phyloP scores from a whole-genome alignment of 2,888 invertebrate genomes.

The Eupithecia vulgata region DNA sequence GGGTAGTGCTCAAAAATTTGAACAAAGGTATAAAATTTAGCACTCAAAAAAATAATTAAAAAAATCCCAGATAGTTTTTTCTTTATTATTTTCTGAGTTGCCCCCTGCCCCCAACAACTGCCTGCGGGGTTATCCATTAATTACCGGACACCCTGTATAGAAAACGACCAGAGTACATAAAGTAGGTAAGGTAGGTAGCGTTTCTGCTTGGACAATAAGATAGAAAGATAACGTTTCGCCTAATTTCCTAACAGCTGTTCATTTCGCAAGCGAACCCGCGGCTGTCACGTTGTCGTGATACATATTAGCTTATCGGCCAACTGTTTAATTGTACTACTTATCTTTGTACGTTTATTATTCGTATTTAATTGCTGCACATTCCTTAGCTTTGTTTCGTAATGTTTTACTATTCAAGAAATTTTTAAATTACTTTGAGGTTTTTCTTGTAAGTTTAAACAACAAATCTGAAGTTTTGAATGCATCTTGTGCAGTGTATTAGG shows the following conservation, averaged over 20 bases:
- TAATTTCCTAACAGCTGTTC: conserved; percentile 20
- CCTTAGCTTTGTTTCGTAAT: neutral
- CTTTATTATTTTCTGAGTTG: no score
- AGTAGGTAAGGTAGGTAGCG: neutral
- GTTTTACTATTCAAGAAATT: neutral
- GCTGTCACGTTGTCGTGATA: conserved; percentile 59
- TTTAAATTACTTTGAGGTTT: neutral
- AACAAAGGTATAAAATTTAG: no score
- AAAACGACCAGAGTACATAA: neutral
- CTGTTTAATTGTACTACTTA: conserved; percentile 50
- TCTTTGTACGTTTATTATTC: conserved; percentile 35
- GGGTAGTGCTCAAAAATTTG: no score
- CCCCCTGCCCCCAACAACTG: no score
- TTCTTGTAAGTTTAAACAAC: no score
- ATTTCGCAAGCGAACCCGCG: conserved; percentile 44
- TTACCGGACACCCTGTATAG: no score
- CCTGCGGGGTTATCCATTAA: no score
- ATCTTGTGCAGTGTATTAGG: no score
- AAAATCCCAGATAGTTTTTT: no score
- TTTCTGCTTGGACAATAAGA: neutral
- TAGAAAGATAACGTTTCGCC: conserved; percentile 10
- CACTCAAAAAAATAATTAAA: no score
- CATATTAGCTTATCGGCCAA: conserved; percentile 53
- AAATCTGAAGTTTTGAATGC: no score
- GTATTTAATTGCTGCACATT: neutral